phyloP scores from a whole-genome alignment of 2,888 invertebrate genomes.

The Autographa pulchrina region DNA sequence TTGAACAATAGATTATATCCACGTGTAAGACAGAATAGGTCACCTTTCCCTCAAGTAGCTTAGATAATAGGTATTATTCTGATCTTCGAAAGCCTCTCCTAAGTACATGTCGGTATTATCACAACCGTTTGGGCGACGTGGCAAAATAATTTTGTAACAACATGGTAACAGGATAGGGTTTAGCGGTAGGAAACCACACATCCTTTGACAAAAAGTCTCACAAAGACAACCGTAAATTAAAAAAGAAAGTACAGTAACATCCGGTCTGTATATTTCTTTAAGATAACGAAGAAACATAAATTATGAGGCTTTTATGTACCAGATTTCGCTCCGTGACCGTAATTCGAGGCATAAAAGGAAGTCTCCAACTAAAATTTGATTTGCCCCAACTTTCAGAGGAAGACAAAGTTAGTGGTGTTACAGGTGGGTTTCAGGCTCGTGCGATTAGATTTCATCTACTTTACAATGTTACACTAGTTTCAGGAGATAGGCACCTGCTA shows the following conservation, averaged over 20 bases:
- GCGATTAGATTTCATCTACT: constrained; percentile 30
- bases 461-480: constrained; percentile 5
- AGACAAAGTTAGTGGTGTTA: constrained; percentile 22
- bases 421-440: constrained; percentile 28
- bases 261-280: not conserved
- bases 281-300: not conserved
- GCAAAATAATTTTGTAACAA: not conserved
- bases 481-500: not conserved
- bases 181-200: not conserved
- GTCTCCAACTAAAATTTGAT: constrained; percentile 42
- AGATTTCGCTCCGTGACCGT: constrained; percentile 20
- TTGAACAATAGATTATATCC: constrained; percentile 9
- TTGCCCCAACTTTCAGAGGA: constrained; percentile 31
- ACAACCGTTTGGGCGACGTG: not conserved
- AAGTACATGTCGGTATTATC: not conserved
- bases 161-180: not conserved
- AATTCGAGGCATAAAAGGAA: constrained; percentile 28
- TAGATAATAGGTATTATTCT: not conserved
- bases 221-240: not conserved
- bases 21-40: constrained; percentile 10
- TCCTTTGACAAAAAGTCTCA: not conserved
- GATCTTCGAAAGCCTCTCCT: not conserved
- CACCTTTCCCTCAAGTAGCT: not conserved
- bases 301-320: not conserved
- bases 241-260: constrained; percentile 1